Conservation (phyloP, 2,888 invertebrate species). For the Himalopsyche kuldschensis region DNA sequence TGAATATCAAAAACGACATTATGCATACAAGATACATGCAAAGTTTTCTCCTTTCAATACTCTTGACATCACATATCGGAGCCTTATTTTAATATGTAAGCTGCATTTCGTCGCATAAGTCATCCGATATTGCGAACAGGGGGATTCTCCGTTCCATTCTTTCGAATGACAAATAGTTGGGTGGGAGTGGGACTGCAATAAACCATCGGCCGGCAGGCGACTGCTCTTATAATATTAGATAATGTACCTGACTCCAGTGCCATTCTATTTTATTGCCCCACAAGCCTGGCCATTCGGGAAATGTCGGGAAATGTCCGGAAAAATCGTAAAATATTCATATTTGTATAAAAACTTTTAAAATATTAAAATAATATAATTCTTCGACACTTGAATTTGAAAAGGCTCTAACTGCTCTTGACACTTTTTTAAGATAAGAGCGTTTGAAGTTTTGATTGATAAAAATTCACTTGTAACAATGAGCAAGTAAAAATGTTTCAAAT, state of each 20-base stretch:
- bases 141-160: conserved; percentile 4
- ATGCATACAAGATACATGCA: background rate
- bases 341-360: too few relatives aligned
- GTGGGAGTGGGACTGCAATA: conserved; percentile 4
- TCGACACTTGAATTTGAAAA: too few relatives aligned
- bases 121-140: background rate
- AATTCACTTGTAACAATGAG: too few relatives aligned
- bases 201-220: conserved; percentile 4
- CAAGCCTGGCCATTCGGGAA: background rate
- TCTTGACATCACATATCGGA: background rate
- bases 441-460: too few relatives aligned
- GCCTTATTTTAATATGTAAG: background rate
- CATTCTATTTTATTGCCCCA: conserved; percentile 8
- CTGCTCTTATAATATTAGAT: conserved; percentile 5
- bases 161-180: conserved; percentile 3
- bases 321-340: background rate
- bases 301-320: background rate
- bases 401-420: too few relatives aligned
- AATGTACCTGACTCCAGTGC: conserved; percentile 12
- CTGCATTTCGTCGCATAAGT: conserved; percentile 3
- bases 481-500: too few relatives aligned
- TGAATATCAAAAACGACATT: background rate
- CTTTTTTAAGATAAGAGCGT: too few relatives aligned
- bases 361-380: too few relatives aligned
- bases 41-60: background rate